phyloP scores from a whole-genome alignment of 2,797 vertebrate genomes.

The Decapterus maruadsi region DNA sequence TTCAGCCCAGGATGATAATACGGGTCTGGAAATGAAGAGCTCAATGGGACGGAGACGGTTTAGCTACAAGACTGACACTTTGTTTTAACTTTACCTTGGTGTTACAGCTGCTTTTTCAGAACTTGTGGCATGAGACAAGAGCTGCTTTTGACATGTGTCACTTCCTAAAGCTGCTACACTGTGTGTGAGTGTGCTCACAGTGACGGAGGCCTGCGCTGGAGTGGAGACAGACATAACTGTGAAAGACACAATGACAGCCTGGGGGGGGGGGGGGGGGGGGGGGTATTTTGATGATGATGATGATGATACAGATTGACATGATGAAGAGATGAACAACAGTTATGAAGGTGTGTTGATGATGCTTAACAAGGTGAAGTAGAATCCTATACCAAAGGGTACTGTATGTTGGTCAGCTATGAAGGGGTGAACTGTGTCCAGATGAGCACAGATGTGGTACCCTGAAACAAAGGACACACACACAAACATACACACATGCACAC shows the following conservation, averaged over 20 bases:
- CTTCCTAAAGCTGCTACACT: constrained; percentile 79
- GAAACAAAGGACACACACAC: constrained; percentile 30
- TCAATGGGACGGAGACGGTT: constrained; percentile 26
- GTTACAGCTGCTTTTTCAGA: constrained; percentile 45
- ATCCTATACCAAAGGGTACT: constrained; percentile 79
- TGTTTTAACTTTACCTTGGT: constrained; percentile 46
- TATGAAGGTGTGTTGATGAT: background rate
- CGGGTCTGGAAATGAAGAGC: constrained; percentile 47
- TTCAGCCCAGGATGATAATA: constrained; percentile 39
- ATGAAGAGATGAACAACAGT: constrained; percentile 15
- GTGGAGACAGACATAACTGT: constrained; percentile 34
- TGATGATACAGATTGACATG: background rate
- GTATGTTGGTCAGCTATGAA: constrained; percentile 64
- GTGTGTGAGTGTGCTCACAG: constrained; percentile 34
- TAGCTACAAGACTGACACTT: constrained; percentile 35
- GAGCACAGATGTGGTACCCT: constrained; percentile 56
- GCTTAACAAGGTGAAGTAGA: constrained; percentile 42
- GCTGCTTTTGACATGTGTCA: constrained; percentile 69
- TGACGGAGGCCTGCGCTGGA: constrained; percentile 6
- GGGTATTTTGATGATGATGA: constrained; percentile 15
- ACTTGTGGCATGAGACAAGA: constrained; percentile 39
- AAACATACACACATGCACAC: constrained; percentile 20
- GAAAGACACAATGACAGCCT: constrained; percentile 2
- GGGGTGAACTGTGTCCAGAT: constrained; percentile 67
- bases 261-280: too few species aligned